Conservation (phyloP, 2,797 vertebrate species). For the Ciconia nigra region DNA sequence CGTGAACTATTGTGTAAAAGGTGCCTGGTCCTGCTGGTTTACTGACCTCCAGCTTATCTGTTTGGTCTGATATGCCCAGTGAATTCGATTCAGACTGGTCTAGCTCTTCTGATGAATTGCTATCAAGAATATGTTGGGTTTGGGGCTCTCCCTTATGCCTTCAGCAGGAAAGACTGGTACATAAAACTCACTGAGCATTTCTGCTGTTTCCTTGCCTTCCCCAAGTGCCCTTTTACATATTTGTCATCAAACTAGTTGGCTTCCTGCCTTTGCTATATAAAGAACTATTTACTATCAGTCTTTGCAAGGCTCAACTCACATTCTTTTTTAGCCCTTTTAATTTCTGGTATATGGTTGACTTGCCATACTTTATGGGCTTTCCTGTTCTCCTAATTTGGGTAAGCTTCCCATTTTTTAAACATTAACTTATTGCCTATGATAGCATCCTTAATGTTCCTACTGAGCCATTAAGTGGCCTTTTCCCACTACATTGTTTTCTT, state of each 20-base stretch:
- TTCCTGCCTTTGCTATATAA: constrained; percentile 8
- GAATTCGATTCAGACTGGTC: neutral
- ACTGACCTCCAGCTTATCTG: neutral
- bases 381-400: neutral
- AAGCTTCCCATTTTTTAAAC: neutral
- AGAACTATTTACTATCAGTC: neutral
- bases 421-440: neutral
- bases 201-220: neutral
- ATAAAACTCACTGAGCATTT: neutral
- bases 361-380: neutral
- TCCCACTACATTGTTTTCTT: neutral
- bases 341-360: neutral
- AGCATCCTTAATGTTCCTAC: neutral
- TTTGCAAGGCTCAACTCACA: neutral
- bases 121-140: neutral
- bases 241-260: neutral
- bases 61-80: neutral
- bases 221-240: neutral
- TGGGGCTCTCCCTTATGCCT: neutral
- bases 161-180: neutral
- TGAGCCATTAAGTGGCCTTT: neutral
- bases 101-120: neutral
- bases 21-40: neutral
- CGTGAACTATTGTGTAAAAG: neutral
- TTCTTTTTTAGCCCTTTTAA: neutral